Percentiles rank a stretch among this genome's conserved stretches.
These are phyloP conservation scores for Sphenodon punctatus DNA, from an alignment of 2,797 vertebrate genomes.

Conservation along the genomic window DNA sequence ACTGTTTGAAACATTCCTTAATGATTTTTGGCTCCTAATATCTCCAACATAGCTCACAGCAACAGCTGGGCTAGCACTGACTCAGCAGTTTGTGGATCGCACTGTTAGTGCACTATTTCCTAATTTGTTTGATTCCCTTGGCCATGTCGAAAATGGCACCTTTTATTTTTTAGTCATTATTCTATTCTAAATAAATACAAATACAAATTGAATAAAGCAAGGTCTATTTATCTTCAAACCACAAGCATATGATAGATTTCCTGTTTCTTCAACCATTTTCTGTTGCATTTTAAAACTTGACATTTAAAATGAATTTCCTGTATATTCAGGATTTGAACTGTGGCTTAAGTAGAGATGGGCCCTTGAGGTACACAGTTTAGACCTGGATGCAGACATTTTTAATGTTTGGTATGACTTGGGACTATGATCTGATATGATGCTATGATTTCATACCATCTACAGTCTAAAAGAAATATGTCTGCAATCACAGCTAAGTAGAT, in stretches of 20 bases:
- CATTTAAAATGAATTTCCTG: neutral
- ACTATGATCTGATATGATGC: neutral
- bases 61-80: neutral
- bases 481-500: neutral
- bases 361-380: neutral
- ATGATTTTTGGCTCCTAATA: too few species aligned
- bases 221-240: neutral
- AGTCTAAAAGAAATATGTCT: neutral
- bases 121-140: neutral
- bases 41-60: too few species aligned
- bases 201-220: neutral
- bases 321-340: too few species aligned
- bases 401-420: neutral
- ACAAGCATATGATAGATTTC: neutral
- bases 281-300: neutral
- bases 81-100: neutral
- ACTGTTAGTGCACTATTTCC: neutral
- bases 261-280: neutral
- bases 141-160: neutral
- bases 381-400: neutral
- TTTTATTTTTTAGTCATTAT: neutral
- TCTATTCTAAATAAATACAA: neutral
- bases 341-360: neutral
- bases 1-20: too few species aligned
- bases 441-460: neutral